Conservation (phyloP, 2,888 invertebrate genomes). For the Trichogramma dendrolimi region DNA sequence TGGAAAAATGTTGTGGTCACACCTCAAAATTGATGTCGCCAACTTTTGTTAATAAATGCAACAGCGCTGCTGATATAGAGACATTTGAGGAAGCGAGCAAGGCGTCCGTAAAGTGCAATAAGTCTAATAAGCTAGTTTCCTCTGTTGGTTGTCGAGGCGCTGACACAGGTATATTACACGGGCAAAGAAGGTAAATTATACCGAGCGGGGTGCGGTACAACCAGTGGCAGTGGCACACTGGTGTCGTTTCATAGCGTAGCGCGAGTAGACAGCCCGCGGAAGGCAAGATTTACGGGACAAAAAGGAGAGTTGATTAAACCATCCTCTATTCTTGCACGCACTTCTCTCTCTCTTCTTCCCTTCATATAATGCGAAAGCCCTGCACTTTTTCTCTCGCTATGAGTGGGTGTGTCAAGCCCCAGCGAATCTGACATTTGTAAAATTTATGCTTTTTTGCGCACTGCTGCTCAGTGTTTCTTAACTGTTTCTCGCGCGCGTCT, state of each 20-base stretch:
- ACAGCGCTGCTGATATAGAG: too few species aligned
- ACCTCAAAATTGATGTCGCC: too few species aligned
- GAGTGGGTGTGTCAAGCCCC: too few species aligned
- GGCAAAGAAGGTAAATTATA: too few species aligned
- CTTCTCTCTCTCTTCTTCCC: too few species aligned
- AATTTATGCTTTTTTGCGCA: constrained; percentile 10
- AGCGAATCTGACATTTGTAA: constrained; percentile 10
- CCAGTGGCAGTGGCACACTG: neutral
- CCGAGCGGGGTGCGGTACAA: neutral
- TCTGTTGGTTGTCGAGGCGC: neutral
- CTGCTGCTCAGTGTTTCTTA: constrained; percentile 5
- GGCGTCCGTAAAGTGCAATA: constrained; percentile 8
- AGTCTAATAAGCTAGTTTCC: constrained; percentile 16
- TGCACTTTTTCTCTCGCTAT: too few species aligned
- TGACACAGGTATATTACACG: constrained; percentile 9
- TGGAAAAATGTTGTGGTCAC: too few species aligned
- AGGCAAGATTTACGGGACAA: constrained; percentile 37
- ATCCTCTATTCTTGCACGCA: constrained; percentile 18
- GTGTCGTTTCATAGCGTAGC: neutral
- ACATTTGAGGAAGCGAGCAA: too few species aligned
- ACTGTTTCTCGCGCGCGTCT: neutral
- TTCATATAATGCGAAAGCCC: too few species aligned
- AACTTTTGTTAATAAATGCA: too few species aligned
- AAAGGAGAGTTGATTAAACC: constrained; percentile 39
- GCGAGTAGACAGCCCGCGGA: constrained; percentile 17